A percentile compares a stretch with the other conserved stretches of the same genome.
Evolutionary conservation across 2,797 vertebrate species (phyloP).

Genomic region (Allenopithecus nigroviridis): DNA sequence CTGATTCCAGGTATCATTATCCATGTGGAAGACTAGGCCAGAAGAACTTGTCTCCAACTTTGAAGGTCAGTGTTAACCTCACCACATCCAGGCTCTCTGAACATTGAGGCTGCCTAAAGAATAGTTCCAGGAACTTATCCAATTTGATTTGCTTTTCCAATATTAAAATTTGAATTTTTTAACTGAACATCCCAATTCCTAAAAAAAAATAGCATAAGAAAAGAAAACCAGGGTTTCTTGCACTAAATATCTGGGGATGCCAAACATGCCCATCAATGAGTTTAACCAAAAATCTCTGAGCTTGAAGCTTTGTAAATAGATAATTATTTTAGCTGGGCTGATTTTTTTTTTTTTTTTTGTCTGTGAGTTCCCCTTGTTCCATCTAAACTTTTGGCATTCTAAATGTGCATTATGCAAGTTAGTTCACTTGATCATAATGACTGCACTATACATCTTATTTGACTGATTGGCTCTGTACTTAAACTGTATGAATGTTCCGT

Average conservation of each 20-base stretch:
- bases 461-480: not conserved
- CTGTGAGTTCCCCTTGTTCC: not conserved
- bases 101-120: not conserved
- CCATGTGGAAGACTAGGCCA: not conserved
- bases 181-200: not conserved
- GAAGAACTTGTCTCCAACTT: not conserved
- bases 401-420: not conserved
- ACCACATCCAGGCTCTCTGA: not conserved
- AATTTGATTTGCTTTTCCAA: not conserved
- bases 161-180: constrained; percentile 3
- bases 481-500: not conserved
- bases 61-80: not conserved
- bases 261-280: not conserved
- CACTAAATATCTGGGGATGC: not conserved
- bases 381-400: not conserved
- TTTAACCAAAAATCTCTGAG: not conserved
- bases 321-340: not conserved
- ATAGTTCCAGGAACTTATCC: not conserved
- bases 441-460: not conserved
- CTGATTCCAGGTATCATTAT: not conserved
- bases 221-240: not conserved
- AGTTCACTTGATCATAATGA: not conserved
- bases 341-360: not conserved
- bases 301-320: no score
- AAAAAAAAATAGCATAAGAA: not conserved